Percentiles rank a stretch among this genome's conserved stretches.
Evolutionary conservation across 2,113 vertebrate genomes (phyloP).

Genomic region (Trochalopteron elliotii): DNA sequence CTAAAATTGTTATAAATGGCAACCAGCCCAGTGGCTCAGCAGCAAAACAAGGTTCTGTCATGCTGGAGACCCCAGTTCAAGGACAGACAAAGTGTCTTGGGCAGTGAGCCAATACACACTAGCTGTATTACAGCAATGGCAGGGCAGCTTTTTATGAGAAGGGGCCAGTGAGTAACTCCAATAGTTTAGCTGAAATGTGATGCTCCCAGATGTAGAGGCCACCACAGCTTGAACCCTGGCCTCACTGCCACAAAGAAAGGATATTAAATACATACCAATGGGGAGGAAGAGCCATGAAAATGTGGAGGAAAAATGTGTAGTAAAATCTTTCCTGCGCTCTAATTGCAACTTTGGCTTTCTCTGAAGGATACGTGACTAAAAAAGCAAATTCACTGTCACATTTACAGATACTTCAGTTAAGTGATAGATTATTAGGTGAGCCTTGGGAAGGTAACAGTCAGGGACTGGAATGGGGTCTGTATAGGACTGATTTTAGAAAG

Average conservation of each 20-base stretch:
- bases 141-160: slow-evolving; percentile 9
- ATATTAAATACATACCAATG: slow-evolving; percentile 51
- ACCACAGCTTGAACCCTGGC: slow-evolving; percentile 44
- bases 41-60: slow-evolving; percentile 52
- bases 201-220: slow-evolving; percentile 47
- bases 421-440: slow-evolving; percentile 5
- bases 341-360: slow-evolving; percentile 58
- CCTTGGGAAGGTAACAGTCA: neutral
- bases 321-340: slow-evolving; percentile 65
- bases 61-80: slow-evolving; percentile 47
- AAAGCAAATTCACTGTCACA: neutral
- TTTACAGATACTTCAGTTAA: neutral
- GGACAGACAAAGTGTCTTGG: slow-evolving; percentile 40
- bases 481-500: neutral
- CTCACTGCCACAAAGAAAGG: slow-evolving; percentile 52
- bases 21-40: slow-evolving; percentile 35
- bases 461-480: neutral
- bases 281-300: slow-evolving; percentile 57
- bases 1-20: slow-evolving; percentile 54
- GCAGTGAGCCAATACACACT: slow-evolving; percentile 12
- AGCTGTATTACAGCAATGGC: neutral
- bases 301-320: slow-evolving; percentile 55
- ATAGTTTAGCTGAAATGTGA: slow-evolving; percentile 14
- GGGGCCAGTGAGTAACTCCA: neutral
- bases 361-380: slow-evolving; percentile 58